These are phyloP conservation scores for Tenthredo livida DNA, from an alignment of 2,888 invertebrate species.

Conservation along the genomic window DNA sequence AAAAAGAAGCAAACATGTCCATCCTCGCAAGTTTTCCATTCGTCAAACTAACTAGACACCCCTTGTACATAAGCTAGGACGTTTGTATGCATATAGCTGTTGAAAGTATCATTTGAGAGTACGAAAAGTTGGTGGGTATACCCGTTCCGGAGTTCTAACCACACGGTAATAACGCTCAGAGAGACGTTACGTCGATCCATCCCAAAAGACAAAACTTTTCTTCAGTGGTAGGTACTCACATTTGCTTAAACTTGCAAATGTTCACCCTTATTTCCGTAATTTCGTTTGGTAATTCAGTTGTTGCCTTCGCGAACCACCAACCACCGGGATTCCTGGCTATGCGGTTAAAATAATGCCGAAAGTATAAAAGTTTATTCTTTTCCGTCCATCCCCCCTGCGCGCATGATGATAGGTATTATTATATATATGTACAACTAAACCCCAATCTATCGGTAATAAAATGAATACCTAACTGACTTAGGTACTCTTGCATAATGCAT, in stretches of 20 bases:
- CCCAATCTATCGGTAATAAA: neutral
- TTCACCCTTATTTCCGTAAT: constrained; percentile 52
- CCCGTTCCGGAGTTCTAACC: constrained; percentile 11
- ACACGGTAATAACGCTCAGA: constrained; percentile 14
- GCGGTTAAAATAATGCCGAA: neutral
- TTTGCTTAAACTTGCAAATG: constrained; percentile 51
- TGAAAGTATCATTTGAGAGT: neutral
- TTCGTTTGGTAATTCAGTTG: constrained; percentile 40
- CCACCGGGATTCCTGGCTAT: neutral
- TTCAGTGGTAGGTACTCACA: constrained; percentile 14
- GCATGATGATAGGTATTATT: neutral
- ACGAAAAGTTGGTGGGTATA: constrained; percentile 25
- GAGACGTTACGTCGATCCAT: constrained; percentile 18
- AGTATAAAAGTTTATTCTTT: neutral
- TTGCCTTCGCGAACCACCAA: neutral
- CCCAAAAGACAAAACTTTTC: constrained; percentile 12
- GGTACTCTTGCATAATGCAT: neutral
- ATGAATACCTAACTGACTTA: neutral
- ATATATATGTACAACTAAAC: neutral
- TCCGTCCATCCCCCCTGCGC: too few species aligned
- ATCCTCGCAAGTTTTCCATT: neutral
- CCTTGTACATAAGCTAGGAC: neutral
- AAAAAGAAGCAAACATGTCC: neutral
- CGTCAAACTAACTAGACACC: neutral
- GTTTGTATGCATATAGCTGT: constrained; percentile 1